Conservation (phyloP, 23 tunicate genomes). For the Halocynthia aurantium region DNA sequence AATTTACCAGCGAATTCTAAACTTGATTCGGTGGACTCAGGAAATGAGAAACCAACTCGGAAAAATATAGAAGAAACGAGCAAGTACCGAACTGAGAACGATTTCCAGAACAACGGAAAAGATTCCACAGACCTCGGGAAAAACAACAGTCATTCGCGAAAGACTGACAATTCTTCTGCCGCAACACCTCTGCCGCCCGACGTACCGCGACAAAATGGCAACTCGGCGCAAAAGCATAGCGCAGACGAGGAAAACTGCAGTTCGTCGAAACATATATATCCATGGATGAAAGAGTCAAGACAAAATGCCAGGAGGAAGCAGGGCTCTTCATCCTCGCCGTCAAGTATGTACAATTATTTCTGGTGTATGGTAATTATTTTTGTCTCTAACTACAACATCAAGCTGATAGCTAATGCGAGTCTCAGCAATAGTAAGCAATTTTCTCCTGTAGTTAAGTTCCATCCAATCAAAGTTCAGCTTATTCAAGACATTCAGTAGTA, state of each 20-base stretch:
- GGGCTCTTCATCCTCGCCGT: constrained; percentile 24
- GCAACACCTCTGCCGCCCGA: not conserved
- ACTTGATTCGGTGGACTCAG: too few species aligned
- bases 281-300: constrained; percentile 93
- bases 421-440: too few species aligned
- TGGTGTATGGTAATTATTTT: too few species aligned
- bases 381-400: too few species aligned
- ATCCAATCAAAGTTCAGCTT: too few species aligned
- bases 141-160: not conserved
- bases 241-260: not conserved
- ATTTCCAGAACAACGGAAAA: constrained; percentile 2
- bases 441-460: too few species aligned
- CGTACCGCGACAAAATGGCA: constrained; percentile 44
- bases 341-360: constrained; percentile 25
- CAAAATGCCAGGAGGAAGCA: constrained; percentile 78
- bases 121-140: constrained; percentile 1
- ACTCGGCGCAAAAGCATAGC: constrained; percentile 1
- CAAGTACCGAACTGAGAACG: not conserved
- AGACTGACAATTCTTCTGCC: not conserved
- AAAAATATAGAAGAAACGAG: not conserved
- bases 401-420: too few species aligned
- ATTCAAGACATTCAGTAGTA: too few species aligned
- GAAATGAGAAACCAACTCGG: too few species aligned
- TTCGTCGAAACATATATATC: constrained; percentile 39
- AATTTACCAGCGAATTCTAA: too few species aligned